Evolutionary conservation across 2,888 invertebrate genomes (phyloP).

Genomic region (Dicyrtoma fusca): DNA sequence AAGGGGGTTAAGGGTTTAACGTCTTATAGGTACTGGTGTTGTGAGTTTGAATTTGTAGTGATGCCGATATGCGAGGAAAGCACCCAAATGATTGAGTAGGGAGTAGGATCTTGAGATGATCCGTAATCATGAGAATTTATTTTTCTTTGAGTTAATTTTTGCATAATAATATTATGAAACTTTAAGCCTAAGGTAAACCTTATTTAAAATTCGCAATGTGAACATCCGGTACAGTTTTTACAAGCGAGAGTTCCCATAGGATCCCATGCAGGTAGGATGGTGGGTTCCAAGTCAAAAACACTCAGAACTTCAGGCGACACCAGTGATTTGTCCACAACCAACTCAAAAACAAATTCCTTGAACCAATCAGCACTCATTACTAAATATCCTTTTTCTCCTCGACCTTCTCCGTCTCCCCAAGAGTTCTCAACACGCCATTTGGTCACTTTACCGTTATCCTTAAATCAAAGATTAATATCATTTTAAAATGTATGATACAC

Average conservation of each 20-base stretch:
- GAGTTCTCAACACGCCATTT: constrained; percentile 90
- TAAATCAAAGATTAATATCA: background rate
- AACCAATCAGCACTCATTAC: constrained; percentile 86
- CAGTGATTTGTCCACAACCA: constrained; percentile 82
- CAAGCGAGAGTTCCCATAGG: constrained; percentile 72
- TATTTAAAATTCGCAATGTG: too few species aligned
- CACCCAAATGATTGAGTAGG: too few species aligned
- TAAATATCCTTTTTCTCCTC: constrained; percentile 83
- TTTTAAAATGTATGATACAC: background rate
- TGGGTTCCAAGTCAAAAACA: constrained; percentile 75
- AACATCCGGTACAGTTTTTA: background rate
- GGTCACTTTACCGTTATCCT: constrained; percentile 67
- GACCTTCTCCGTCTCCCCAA: constrained; percentile 85
- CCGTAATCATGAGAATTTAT: too few species aligned
- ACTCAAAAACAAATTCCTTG: constrained; percentile 82
- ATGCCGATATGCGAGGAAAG: too few species aligned
- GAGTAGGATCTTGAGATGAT: too few species aligned
- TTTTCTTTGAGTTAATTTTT: too few species aligned
- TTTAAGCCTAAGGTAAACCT: too few species aligned
- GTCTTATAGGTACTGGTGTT: too few species aligned
- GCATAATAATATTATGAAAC: too few species aligned
- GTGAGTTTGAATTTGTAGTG: too few species aligned
- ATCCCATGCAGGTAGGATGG: constrained; percentile 87
- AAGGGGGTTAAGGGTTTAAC: too few species aligned
- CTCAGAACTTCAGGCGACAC: constrained; percentile 74